phyloP scores from a whole-genome alignment of 2,797 vertebrate genomes.

The Ctenopoma kingsleyae region DNA sequence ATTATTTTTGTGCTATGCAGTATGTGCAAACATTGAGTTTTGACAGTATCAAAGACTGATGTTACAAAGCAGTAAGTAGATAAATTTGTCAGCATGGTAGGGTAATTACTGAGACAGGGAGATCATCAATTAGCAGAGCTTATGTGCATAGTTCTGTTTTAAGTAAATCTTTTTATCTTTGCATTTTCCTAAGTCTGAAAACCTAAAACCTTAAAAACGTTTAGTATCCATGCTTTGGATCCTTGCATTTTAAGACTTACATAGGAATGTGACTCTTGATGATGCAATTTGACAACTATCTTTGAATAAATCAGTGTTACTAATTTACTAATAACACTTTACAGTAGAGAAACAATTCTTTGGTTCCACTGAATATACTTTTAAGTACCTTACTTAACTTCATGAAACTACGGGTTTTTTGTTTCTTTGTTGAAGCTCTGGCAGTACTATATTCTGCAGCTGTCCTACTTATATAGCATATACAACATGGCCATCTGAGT shows the following conservation, averaged over 20 bases:
- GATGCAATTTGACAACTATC: too few species aligned
- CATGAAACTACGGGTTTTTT: too few species aligned
- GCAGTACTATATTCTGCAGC: background rate
- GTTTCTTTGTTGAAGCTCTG: background rate
- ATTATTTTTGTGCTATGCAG: background rate
- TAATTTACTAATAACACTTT: too few species aligned
- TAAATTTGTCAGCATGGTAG: background rate
- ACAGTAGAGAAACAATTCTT: too few species aligned
- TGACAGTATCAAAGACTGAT: background rate
- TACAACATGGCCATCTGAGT: background rate
- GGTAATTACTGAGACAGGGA: background rate
- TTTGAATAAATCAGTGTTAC: too few species aligned
- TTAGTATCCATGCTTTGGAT: too few species aligned
- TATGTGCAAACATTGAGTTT: conserved; percentile 2
- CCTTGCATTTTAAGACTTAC: too few species aligned
- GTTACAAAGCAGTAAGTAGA: conserved; percentile 1
- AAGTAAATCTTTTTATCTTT: conserved; percentile 7
- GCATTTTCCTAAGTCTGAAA: too few species aligned
- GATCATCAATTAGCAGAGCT: conserved; percentile 5
- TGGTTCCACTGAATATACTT: too few species aligned
- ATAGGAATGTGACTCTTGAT: too few species aligned
- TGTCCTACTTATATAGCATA: background rate
- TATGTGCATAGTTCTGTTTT: conserved; percentile 19
- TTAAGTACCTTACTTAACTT: too few species aligned
- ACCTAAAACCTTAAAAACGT: too few species aligned